A percentile compares a stretch with the other conserved stretches of the same genome.
Evolutionary conservation across 2,888 invertebrate species (phyloP).

Genomic region (Hirudinaria manillensis): DNA sequence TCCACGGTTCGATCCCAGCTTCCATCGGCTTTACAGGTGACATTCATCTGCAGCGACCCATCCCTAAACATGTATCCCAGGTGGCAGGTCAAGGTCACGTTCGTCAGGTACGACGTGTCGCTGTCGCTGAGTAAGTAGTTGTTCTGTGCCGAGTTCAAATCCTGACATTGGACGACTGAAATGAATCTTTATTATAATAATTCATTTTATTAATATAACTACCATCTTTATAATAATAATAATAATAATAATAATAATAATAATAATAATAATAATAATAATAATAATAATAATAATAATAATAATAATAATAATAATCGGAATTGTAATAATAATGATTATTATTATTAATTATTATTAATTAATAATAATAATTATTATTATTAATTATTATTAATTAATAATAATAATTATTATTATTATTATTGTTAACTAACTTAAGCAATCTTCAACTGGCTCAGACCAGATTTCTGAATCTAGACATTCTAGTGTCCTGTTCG

Average conservation of each 20-base stretch:
- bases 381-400: no score
- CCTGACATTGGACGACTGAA: constrained; percentile 9
- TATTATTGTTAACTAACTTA: not conserved
- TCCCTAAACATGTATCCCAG: constrained; percentile 9
- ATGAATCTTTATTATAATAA: no score
- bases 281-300: no score
- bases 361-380: no score
- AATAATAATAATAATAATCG: no score
- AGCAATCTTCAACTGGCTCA: not conserved
- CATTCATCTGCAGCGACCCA: not conserved
- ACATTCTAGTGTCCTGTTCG: not conserved
- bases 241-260: no score
- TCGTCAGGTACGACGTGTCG: not conserved
- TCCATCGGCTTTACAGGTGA: not conserved
- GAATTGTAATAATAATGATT: no score
- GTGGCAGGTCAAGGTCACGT: not conserved
- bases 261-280: no score
- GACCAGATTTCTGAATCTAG: not conserved
- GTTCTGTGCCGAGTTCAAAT: constrained; percentile 2
- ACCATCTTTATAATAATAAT: no score
- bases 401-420: no score
- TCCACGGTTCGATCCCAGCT: constrained; percentile 6
- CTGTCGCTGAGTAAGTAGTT: not conserved
- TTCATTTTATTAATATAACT: no score
- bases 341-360: no score